Conservation (phyloP, 2,797 vertebrate species). For the Cichlasoma orientale region DNA sequence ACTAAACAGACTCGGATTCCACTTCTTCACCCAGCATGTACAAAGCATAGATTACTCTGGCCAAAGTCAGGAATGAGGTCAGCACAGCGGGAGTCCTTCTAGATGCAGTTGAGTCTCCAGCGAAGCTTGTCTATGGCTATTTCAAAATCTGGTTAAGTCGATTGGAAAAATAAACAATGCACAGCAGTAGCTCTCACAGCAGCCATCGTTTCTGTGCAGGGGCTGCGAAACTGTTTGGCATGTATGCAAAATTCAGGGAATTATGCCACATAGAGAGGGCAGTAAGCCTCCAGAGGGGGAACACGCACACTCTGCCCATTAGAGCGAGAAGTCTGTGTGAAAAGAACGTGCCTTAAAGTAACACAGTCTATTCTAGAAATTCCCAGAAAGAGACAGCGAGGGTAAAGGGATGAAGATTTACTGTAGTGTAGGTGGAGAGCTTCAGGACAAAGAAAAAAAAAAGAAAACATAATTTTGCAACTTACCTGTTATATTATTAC, state of each 20-base stretch:
- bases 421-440: conserved; percentile 4
- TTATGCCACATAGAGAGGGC: conserved; percentile 24
- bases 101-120: conserved; percentile 56
- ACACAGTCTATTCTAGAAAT: conserved; percentile 32
- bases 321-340: conserved; percentile 20
- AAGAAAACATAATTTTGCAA: conserved; percentile 27
- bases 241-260: conserved; percentile 42
- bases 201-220: conserved; percentile 27
- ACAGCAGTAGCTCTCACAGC: conserved; percentile 39
- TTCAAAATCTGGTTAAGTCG: conserved; percentile 64
- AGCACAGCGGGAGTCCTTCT: conserved; percentile 69
- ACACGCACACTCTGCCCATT: conserved; percentile 41
- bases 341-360: conserved; percentile 12
- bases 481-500: conserved; percentile 65
- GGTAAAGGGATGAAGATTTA: conserved; percentile 35
- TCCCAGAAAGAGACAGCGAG: conserved; percentile 5
- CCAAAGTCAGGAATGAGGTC: conserved; percentile 74
- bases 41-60: conserved; percentile 72
- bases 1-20: conserved; percentile 51
- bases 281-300: conserved; percentile 32
- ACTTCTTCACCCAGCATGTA: conserved; percentile 60
- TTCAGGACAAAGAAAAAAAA: conserved; percentile 18
- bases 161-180: conserved; percentile 64
- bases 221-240: conserved; percentile 38
- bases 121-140: conserved; percentile 50